Percentiles rank a stretch among this genome's conserved stretches.
These are phyloP conservation scores for Anolis sagrei DNA, from an alignment of 2,113 vertebrate genomes.

Conservation along the genomic window DNA sequence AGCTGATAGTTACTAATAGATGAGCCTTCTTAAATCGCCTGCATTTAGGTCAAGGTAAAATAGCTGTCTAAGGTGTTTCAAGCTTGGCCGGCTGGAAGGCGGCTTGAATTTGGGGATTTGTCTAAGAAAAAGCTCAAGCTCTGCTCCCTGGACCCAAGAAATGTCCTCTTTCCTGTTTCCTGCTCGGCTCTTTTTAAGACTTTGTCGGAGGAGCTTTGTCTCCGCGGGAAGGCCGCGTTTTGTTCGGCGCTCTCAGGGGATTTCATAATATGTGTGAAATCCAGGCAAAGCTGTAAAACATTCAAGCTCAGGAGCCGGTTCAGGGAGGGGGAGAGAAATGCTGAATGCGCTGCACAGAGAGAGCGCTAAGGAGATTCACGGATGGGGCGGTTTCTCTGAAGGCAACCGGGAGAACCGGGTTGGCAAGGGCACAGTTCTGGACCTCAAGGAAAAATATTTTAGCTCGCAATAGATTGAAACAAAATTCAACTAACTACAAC, in stretches of 20 bases:
- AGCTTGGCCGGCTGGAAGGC: conserved; percentile 40
- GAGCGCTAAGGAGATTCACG: not conserved
- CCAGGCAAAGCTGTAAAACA: not conserved
- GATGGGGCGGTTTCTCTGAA: not conserved
- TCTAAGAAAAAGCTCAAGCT: conserved; percentile 42
- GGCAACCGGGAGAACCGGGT: not conserved
- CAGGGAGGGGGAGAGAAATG: not conserved
- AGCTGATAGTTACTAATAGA: conserved; percentile 8
- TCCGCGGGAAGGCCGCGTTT: not conserved
- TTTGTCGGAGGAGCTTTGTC: conserved; percentile 43
- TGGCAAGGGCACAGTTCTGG: not conserved
- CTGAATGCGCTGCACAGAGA: not conserved
- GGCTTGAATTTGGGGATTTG: conserved; percentile 35
- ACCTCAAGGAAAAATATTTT: not conserved
- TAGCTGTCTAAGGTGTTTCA: conserved; percentile 33
- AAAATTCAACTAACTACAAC: not conserved
- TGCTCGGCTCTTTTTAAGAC: conserved; percentile 20
- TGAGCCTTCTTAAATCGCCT: not conserved
- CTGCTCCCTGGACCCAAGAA: not conserved
- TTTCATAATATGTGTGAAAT: conserved; percentile 12
- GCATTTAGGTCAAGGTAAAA: conserved; percentile 39
- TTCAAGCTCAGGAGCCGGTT: not conserved
- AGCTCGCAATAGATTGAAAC: not conserved
- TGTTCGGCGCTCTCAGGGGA: not conserved
- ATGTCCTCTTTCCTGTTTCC: conserved; percentile 31